Conservation (phyloP, 2,888 invertebrate species). For the Acanthosepion lycidas region DNA sequence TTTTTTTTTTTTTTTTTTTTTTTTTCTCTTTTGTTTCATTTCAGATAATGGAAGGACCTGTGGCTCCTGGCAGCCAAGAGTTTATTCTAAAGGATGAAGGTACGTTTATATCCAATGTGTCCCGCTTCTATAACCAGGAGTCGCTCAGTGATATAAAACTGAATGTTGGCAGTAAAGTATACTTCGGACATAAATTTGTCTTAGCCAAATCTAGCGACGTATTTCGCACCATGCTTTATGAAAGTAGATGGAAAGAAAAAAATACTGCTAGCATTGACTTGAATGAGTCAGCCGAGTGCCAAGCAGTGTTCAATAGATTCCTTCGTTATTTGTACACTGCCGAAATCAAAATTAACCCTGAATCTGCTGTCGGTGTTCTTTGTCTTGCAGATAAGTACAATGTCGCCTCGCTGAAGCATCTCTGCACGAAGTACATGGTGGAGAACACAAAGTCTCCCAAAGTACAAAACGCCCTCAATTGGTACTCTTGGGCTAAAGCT, state of each 20-base stretch:
- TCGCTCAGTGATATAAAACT: conserved; percentile 71
- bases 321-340: conserved; percentile 74
- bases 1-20: neutral
- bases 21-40: neutral
- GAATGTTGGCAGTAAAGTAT: conserved; percentile 65
- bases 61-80: conserved; percentile 44
- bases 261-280: conserved; percentile 67
- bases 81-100: conserved; percentile 67
- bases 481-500: conserved; percentile 75
- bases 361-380: conserved; percentile 72
- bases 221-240: conserved; percentile 74
- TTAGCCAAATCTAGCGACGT: conserved; percentile 74
- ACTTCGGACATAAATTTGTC: conserved; percentile 73
- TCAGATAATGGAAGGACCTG: conserved; percentile 43
- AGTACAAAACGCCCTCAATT: conserved; percentile 71
- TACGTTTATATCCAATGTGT: conserved; percentile 71
- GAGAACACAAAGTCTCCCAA: conserved; percentile 72
- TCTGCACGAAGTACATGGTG: conserved; percentile 73
- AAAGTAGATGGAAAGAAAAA: conserved; percentile 68
- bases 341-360: conserved; percentile 68
- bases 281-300: conserved; percentile 72
- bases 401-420: conserved; percentile 70
- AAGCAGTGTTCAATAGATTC: conserved; percentile 71
- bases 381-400: conserved; percentile 75
- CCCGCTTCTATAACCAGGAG: conserved; percentile 72